Base-by-base conservation (phyloP, 2,113 vertebrate genomes). In the Herpetotheres cachinnans region DNA sequence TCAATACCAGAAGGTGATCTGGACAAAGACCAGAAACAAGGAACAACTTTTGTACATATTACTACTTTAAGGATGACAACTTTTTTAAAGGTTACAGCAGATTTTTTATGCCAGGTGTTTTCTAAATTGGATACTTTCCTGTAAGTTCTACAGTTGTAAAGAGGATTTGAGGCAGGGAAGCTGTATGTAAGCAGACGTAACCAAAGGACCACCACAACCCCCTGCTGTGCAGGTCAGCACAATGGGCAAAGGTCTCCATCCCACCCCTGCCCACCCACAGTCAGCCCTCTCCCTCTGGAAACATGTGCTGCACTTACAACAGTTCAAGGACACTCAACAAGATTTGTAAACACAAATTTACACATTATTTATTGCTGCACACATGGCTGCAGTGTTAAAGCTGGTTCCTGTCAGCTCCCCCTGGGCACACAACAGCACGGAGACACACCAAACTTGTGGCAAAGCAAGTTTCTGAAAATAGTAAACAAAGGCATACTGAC, bases 281-380 rank as follows among this genome's bases (percentile, higher is more conserved):
- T 49, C 70, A 86, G 30, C 27, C 32, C 32, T 27, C 30, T 61
- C 29, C 44, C 65, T 56, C 52, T 5, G 2, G 34, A 8, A 80
- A 27, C 17, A 10, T 0, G 2, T 0, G 0, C 21, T 55, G 17
- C 17, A 16, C 38, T 58, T 42, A 16, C 8, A 58, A 5, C 61
- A 20, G 16, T 40, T 80, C 21, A 47, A 69, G 54, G 54, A 63
- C 44, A 22, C 12, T 18, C 50, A 26, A 6, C 6, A 32, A 22
- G 38, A 32, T 25, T 18, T 72, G 24, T 44, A 9, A 81, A 25
- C 54, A 21, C n/a, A n/a, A n/a, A n/a, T 90, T 77, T 52, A 25
- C 15, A 67, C 16, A 10, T 36, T 49, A 62, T 24, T 74, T 79
- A 79, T 38, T 44, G 38, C 73, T 22, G 20, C 36, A 34, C 50